Evolutionary conservation across 2,113 vertebrate species (phyloP).

Genomic region (Beaufortia kweichowensis): DNA sequence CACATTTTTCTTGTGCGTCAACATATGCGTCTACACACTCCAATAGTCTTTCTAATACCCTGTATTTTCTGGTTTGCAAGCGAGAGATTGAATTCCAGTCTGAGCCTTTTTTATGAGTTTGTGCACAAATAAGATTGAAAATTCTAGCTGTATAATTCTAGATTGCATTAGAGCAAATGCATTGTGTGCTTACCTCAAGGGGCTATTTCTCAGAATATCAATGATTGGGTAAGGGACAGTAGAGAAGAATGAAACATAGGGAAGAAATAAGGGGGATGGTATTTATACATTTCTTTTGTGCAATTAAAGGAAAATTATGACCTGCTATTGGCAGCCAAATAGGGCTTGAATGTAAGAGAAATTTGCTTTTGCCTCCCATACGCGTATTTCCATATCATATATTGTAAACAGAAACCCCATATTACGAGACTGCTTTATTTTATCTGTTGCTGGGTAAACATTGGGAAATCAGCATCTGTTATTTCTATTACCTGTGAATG

Average conservation of each 20-base stretch:
- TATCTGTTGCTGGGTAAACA: slow-evolving; percentile 10
- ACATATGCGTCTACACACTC: slow-evolving; percentile 21
- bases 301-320: neutral
- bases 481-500: neutral
- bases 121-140: slow-evolving; percentile 57
- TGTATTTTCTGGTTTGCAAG: slow-evolving; percentile 55
- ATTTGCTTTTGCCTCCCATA: slow-evolving; percentile 16
- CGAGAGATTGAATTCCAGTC: slow-evolving; percentile 53
- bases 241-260: slow-evolving; percentile 19
- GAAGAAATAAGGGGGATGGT: slow-evolving; percentile 12
- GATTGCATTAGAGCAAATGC: slow-evolving; percentile 56
- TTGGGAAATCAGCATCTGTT: slow-evolving; percentile 2
- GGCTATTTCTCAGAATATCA: slow-evolving; percentile 52
- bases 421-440: neutral
- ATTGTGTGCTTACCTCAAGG: slow-evolving; percentile 49
- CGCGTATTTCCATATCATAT: slow-evolving; percentile 10
- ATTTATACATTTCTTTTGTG: neutral
- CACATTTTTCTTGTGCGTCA: neutral
- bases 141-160: slow-evolving; percentile 52
- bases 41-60: slow-evolving; percentile 47
- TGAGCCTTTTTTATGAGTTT: slow-evolving; percentile 51
- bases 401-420: slow-evolving; percentile 9
- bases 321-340: neutral
- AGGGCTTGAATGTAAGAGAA: slow-evolving; percentile 4
- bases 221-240: slow-evolving; percentile 24